Conservation (phyloP, 1,140 invertebrate genomes). For the Panagrolaimus sp. region DNA sequence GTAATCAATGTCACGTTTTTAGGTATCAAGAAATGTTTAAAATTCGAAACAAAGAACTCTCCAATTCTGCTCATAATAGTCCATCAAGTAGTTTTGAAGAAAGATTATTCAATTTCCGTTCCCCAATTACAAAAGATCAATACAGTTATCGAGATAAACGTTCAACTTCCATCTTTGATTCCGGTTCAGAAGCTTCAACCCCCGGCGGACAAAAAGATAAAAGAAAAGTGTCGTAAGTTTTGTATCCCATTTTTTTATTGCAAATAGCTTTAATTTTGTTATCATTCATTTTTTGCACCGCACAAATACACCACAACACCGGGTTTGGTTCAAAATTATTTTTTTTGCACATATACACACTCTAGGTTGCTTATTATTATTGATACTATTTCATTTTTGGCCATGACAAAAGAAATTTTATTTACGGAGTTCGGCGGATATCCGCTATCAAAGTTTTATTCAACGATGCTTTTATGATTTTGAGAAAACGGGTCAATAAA, state of each 20-base stretch:
- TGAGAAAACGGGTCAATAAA: too few species aligned
- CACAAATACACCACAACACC: too few species aligned
- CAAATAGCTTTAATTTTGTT: too few species aligned
- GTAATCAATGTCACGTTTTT: neutral
- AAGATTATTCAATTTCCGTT: constrained; percentile 36
- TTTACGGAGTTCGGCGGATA: too few species aligned
- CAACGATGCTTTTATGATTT: too few species aligned
- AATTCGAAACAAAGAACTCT: constrained; percentile 40
- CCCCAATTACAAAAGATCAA: constrained; percentile 14
- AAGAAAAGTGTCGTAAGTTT: constrained; percentile 31
- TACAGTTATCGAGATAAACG: neutral
- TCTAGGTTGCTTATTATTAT: neutral
- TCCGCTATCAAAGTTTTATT: too few species aligned
- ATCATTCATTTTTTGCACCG: too few species aligned
- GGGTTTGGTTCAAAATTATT: too few species aligned
- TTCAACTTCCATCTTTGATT: neutral
- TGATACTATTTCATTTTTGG: neutral
- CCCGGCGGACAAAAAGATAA: constrained; percentile 22
- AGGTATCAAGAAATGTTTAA: constrained; percentile 54
- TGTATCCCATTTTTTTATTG: neutral
- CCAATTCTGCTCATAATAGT: constrained; percentile 44
- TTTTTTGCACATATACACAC: too few species aligned
- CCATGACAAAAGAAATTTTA: too few species aligned
- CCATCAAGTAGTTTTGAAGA: constrained; percentile 48
- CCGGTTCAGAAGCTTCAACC: neutral